These are phyloP conservation scores for Eurois occulta DNA, from an alignment of 2,888 invertebrate species.

Conservation along the genomic window DNA sequence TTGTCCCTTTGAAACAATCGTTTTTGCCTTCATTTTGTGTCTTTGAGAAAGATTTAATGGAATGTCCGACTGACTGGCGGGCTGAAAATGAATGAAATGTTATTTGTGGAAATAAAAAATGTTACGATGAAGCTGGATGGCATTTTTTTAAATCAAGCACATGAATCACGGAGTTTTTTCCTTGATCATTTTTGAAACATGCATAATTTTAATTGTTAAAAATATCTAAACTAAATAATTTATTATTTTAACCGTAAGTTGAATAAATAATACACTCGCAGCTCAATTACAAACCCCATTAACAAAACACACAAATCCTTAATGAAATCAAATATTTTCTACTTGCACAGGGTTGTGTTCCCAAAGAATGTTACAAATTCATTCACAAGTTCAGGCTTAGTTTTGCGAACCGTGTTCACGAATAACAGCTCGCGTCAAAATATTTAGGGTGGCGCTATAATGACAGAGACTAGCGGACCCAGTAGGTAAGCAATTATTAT, in stretches of 20 bases:
- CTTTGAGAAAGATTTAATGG: constrained; percentile 64
- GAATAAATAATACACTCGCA: neutral
- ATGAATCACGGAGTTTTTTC: neutral
- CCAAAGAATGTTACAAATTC: constrained; percentile 62
- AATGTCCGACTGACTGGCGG: constrained; percentile 46
- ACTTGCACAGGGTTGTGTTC: constrained; percentile 38
- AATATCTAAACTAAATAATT: neutral
- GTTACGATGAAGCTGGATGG: neutral
- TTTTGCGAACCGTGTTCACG: constrained; percentile 43
- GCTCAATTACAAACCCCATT: constrained; percentile 51
- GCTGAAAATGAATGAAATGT: constrained; percentile 27
- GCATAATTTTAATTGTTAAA: too few species aligned
- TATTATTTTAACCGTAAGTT: neutral
- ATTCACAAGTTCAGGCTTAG: constrained; percentile 48
- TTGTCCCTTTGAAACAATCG: constrained; percentile 86
- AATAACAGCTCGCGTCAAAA: constrained; percentile 69
- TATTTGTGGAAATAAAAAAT: constrained; percentile 23
- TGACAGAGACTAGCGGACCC: constrained; percentile 62
- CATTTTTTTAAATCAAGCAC: neutral
- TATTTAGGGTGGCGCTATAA: constrained; percentile 74
- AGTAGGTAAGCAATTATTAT: constrained; percentile 73
- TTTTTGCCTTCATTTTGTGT: constrained; percentile 75
- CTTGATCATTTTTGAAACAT: neutral
- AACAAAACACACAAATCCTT: constrained; percentile 44
- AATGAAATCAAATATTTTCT: constrained; percentile 51